Conservation (phyloP, 2,888 invertebrate genomes). For the Gnatocerus cornutus region DNA sequence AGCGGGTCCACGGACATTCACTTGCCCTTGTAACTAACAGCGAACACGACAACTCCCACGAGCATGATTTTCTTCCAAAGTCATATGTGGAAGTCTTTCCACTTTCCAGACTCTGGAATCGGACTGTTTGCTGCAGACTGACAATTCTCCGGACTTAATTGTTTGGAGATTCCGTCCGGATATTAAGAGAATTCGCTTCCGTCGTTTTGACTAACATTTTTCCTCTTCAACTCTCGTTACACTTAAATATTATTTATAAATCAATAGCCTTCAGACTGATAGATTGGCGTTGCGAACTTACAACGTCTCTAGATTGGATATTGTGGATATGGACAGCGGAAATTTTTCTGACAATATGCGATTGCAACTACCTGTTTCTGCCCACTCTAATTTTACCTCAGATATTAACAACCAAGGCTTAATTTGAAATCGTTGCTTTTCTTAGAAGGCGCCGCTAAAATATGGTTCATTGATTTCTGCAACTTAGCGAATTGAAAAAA, state of each 20-base stretch:
- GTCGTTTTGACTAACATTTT: slow-evolving; percentile 22
- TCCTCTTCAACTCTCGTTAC: slow-evolving; percentile 25
- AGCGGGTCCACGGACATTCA: not conserved
- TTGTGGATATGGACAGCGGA: slow-evolving; percentile 8
- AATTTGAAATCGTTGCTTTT: no score
- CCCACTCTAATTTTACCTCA: not conserved
- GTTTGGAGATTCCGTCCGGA: slow-evolving; percentile 35
- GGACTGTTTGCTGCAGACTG: slow-evolving; percentile 23
- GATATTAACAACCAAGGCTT: not conserved
- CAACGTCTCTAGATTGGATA: slow-evolving; percentile 10
- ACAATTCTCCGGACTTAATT: slow-evolving; percentile 32
- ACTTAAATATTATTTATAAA: slow-evolving; percentile 33
- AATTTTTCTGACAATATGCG: slow-evolving; percentile 7
- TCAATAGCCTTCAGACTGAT: slow-evolving; percentile 35
- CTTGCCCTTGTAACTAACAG: slow-evolving; percentile 29
- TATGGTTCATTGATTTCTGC: no score
- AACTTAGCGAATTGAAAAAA: no score
- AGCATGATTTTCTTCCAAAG: slow-evolving; percentile 28
- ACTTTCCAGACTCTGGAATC: slow-evolving; percentile 10
- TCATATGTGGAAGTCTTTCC: slow-evolving; percentile 29
- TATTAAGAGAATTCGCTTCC: slow-evolving; percentile 29
- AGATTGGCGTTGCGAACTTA: slow-evolving; percentile 14
- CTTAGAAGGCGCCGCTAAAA: no score
- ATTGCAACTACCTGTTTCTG: no score
- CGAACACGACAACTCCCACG: slow-evolving; percentile 20